phyloP scores from a whole-genome alignment of 2,888 invertebrate species.

The Ctena decussata region DNA sequence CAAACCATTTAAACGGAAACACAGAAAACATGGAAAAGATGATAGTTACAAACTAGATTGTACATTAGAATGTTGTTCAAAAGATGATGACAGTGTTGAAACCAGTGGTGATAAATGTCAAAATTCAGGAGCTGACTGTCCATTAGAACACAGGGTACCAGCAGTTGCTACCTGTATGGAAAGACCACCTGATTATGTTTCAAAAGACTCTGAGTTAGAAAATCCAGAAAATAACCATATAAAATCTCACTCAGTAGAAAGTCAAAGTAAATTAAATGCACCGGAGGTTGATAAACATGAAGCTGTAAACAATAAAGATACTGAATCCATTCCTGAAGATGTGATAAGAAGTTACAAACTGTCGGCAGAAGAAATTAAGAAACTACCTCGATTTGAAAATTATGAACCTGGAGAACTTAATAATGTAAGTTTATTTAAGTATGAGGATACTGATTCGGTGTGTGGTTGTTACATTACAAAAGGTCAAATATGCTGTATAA shows the following conservation, averaged over 20 bases:
- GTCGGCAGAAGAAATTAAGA: constrained; percentile 74
- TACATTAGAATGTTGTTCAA: constrained; percentile 55
- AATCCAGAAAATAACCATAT: constrained; percentile 2
- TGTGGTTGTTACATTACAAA: no score
- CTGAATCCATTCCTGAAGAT: constrained; percentile 72
- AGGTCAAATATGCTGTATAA: no score
- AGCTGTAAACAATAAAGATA: constrained; percentile 9
- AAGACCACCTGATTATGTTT: constrained; percentile 52
- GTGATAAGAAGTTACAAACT: constrained; percentile 76
- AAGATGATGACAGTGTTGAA: background rate
- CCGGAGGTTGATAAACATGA: background rate
- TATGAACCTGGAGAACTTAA: constrained; percentile 78
- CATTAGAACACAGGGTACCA: background rate
- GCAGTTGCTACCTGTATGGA: constrained; percentile 51
- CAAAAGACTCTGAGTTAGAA: constrained; percentile 28
- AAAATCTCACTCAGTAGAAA: background rate
- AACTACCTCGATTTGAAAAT: constrained; percentile 78
- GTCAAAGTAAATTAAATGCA: background rate
- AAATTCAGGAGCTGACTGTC: background rate
- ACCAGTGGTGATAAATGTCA: background rate
- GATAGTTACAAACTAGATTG: constrained; percentile 44
- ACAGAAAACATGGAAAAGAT: constrained; percentile 15
- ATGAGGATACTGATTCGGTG: no score
- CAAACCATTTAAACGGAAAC: constrained; percentile 10
- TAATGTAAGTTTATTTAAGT: constrained; percentile 80